A percentile compares a stretch with the other conserved stretches of the same genome.
Conservation (phyloP, 1,140 invertebrate species). For the Metaphire vulgaris region DNA sequence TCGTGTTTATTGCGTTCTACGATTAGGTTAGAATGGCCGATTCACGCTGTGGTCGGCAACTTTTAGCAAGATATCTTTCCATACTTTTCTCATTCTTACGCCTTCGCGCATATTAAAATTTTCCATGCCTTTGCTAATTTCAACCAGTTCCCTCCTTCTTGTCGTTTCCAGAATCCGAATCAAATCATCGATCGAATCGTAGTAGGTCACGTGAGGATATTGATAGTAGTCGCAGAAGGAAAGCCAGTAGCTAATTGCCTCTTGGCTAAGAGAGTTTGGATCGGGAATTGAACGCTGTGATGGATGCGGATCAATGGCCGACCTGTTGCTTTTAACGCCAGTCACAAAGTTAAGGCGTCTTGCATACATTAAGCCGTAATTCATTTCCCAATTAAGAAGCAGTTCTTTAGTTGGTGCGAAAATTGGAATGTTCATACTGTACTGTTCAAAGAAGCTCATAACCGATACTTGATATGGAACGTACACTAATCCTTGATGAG, state of each 20-base stretch:
- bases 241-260: slow-evolving; percentile 24
- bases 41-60: neutral
- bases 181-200: slow-evolving; percentile 22
- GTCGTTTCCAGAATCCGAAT: slow-evolving; percentile 19
- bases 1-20: too few relatives aligned
- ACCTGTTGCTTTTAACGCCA: neutral
- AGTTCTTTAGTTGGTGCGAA: slow-evolving; percentile 29
- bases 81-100: neutral
- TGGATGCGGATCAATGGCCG: neutral
- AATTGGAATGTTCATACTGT: slow-evolving; percentile 28
- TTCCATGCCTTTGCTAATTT: neutral
- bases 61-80: slow-evolving; percentile 6
- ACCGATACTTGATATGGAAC: slow-evolving; percentile 29
- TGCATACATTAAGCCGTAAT: slow-evolving; percentile 15
- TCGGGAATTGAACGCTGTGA: slow-evolving; percentile 19
- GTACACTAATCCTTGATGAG: slow-evolving; percentile 27
- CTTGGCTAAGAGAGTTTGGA: slow-evolving; percentile 11
- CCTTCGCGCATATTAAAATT: neutral
- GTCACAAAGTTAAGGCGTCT: slow-evolving; percentile 1
- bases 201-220: slow-evolving; percentile 20
- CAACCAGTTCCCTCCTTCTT: neutral
- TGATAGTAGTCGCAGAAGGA: slow-evolving; percentile 28
- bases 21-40: neutral
- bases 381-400: slow-evolving; percentile 6
- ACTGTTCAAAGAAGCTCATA: slow-evolving; percentile 27